phyloP scores from a whole-genome alignment of 2,113 vertebrate species.

The Eira barbara region DNA sequence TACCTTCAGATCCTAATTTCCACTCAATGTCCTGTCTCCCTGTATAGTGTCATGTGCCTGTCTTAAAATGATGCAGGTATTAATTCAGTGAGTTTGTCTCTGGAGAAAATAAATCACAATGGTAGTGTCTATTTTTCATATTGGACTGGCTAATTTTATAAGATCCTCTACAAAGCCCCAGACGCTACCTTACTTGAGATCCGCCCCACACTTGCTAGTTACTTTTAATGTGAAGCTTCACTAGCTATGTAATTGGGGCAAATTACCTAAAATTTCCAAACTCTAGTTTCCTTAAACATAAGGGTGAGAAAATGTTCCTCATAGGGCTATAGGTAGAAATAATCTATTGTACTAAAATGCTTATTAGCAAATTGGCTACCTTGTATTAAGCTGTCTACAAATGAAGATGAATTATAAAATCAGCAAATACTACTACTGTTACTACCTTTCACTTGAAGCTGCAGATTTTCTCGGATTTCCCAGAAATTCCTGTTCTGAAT shows the following conservation, averaged over 20 bases:
- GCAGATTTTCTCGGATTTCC: background rate
- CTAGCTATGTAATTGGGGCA: background rate
- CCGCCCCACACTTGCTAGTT: background rate
- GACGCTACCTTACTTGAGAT: background rate
- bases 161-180: background rate
- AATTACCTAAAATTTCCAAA: slow-evolving; percentile 1
- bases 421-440: background rate
- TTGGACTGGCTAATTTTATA: background rate
- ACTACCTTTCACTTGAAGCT: background rate
- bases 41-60: no score
- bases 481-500: background rate
- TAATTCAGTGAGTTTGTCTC: background rate
- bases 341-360: background rate
- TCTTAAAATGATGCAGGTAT: no score
- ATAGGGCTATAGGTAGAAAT: background rate
- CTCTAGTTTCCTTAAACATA: background rate
- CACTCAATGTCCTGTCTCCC: no score
- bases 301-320: background rate
- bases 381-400: background rate
- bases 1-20: background rate
- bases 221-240: background rate
- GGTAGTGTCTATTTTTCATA: background rate
- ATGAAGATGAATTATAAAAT: background rate
- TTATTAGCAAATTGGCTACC: background rate
- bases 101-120: background rate